phyloP scores from a whole-genome alignment of 2,888 invertebrate genomes.

The Odiellus spinosus region DNA sequence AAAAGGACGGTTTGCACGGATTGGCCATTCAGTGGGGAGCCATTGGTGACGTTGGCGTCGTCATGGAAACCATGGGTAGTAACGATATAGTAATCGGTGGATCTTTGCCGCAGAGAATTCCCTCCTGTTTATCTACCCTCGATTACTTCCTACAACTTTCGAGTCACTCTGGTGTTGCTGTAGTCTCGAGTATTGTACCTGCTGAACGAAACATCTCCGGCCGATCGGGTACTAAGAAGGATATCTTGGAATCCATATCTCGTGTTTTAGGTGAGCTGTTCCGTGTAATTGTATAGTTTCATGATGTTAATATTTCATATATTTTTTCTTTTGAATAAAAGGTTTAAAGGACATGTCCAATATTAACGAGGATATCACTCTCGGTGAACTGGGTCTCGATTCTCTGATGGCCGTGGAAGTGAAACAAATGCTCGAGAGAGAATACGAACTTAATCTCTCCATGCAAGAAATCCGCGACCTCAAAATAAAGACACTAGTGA shows the following conservation, averaged over 20 bases:
- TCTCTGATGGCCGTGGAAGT: constrained; percentile 98
- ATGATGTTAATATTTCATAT: too few relatives aligned
- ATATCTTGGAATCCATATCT: constrained; percentile 56
- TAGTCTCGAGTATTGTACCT: constrained; percentile 69
- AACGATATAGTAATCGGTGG: constrained; percentile 87
- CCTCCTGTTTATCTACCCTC: constrained; percentile 76
- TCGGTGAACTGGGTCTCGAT: constrained; percentile 94
- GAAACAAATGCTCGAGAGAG: constrained; percentile 83
- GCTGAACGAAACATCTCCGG: constrained; percentile 49
- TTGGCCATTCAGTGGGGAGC: constrained; percentile 97
- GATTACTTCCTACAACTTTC: constrained; percentile 80
- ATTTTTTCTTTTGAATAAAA: constrained; percentile 22
- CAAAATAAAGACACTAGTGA: constrained; percentile 56
- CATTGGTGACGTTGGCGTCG: constrained; percentile 89
- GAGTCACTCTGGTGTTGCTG: constrained; percentile 59
- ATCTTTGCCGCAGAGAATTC: constrained; percentile 85
- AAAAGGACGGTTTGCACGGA: constrained; percentile 65
- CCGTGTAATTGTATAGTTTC: too few relatives aligned
- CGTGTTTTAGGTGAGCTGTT: constrained; percentile 55
- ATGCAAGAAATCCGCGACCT: constrained; percentile 78
- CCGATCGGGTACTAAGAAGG: constrained; percentile 25
- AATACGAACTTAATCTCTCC: constrained; percentile 74
- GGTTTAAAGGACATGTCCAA: constrained; percentile 72
- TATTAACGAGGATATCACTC: constrained; percentile 53
- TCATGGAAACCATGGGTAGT: constrained; percentile 68